Percentiles rank a stretch among this genome's conserved stretches.
Conservation (phyloP, 2,797 vertebrate genomes). For the Enteromius viviparus region DNA sequence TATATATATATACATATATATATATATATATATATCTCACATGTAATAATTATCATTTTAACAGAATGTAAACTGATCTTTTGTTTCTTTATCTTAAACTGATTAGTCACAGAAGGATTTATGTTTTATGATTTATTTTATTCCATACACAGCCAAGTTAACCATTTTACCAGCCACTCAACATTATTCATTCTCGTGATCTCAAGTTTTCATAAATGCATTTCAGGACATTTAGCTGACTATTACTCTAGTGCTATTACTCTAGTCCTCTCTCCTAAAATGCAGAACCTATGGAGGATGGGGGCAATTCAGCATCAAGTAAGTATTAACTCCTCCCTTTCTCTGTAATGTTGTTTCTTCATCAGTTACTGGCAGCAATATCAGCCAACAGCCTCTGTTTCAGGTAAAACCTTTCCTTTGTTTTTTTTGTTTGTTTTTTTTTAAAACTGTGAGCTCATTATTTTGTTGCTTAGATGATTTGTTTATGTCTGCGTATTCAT, state of each 20-base stretch:
- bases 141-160: background rate
- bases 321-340: slow-evolving; percentile 14
- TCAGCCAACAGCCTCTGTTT: background rate
- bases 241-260: background rate
- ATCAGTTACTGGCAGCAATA: background rate
- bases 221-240: background rate
- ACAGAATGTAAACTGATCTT: background rate
- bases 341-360: slow-evolving; percentile 15
- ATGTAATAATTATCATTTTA: background rate
- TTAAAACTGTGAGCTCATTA: background rate
- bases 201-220: background rate
- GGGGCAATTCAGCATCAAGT: background rate
- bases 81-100: background rate
- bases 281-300: background rate
- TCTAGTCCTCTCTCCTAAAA: background rate
- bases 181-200: background rate
- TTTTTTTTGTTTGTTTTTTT: background rate
- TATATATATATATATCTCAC: no score
- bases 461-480: background rate
- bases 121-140: background rate
- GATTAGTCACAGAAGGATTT: background rate
- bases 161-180: background rate
- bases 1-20: no score
- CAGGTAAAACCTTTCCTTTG: slow-evolving; percentile 31
- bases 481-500: background rate